Conservation (phyloP, 1,140 invertebrate species). For the Procambarus clarkii region DNA sequence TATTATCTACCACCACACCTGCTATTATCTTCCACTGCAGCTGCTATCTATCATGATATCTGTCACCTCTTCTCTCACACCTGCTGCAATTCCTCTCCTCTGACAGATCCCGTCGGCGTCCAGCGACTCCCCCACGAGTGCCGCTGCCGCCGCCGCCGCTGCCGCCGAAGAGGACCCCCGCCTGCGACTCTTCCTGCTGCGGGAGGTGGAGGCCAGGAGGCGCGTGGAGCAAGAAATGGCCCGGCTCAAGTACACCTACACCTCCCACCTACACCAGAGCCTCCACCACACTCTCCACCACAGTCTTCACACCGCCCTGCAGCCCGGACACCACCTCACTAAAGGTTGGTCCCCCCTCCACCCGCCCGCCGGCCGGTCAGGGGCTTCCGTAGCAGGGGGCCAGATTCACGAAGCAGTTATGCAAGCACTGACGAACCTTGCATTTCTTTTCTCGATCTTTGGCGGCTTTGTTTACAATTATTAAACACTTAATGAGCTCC, state of each 20-base stretch:
- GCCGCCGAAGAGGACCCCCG: constrained; percentile 50
- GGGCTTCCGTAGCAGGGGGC: too few relatives aligned
- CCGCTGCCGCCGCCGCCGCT: constrained; percentile 15
- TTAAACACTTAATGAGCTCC: too few relatives aligned
- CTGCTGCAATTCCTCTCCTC: neutral
- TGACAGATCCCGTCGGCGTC: constrained; percentile 26
- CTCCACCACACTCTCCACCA: constrained; percentile 63
- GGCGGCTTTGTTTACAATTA: too few relatives aligned
- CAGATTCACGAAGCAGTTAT: too few relatives aligned
- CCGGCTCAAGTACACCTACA: constrained; percentile 61
- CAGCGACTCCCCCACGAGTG: constrained; percentile 48
- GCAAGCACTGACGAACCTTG: too few relatives aligned
- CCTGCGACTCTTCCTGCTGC: constrained; percentile 49
- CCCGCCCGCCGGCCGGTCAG: neutral
- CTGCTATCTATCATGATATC: neutral
- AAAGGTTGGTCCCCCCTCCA: constrained; percentile 33
- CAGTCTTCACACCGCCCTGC: constrained; percentile 59
- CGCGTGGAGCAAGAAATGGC: constrained; percentile 62
- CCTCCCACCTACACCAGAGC: constrained; percentile 59
- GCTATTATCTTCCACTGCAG: neutral
- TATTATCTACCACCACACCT: too few relatives aligned
- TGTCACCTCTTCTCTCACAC: neutral
- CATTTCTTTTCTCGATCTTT: too few relatives aligned
- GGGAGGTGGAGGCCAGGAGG: constrained; percentile 53
- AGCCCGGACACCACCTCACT: constrained; percentile 45